phyloP scores from a whole-genome alignment of 2,797 vertebrate genomes.

The Odontamblyopus lacepedii region DNA sequence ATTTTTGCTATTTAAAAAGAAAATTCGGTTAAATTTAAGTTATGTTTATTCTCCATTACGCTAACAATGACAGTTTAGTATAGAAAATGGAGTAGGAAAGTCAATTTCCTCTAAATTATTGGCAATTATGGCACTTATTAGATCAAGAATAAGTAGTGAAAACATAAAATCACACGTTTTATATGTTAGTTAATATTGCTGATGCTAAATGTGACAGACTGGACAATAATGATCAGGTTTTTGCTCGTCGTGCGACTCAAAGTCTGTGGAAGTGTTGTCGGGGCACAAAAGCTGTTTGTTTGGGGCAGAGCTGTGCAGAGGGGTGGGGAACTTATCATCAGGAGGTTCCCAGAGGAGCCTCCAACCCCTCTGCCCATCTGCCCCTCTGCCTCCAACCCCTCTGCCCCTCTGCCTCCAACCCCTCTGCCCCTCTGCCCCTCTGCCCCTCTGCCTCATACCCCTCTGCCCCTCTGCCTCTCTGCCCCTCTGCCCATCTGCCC shows the following conservation, averaged over 20 bases:
- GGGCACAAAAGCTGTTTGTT: constrained; percentile 65
- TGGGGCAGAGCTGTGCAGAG: constrained; percentile 47
- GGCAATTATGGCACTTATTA: no score
- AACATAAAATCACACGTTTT: neutral
- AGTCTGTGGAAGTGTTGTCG: neutral
- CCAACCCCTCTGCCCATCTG: no score
- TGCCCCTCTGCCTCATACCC: no score
- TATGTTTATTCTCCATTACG: no score
- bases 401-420: no score
- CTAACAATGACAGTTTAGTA: neutral
- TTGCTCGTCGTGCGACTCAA: neutral
- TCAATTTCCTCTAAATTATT: no score
- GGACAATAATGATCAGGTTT: neutral
- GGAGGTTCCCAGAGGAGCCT: constrained; percentile 65
- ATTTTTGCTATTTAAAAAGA: neutral
- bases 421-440: no score
- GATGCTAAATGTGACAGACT: constrained; percentile 23
- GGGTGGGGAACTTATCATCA: constrained; percentile 58
- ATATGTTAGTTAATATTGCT: neutral
- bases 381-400: no score
- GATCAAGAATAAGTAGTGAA: no score
- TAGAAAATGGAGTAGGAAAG: neutral
- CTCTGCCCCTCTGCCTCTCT: no score
- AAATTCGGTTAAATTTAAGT: no score
- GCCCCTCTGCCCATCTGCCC: no score